These are phyloP conservation scores for Aulostomus chinensis DNA, from an alignment of 2,797 vertebrate genomes.

Conservation along the genomic window DNA sequence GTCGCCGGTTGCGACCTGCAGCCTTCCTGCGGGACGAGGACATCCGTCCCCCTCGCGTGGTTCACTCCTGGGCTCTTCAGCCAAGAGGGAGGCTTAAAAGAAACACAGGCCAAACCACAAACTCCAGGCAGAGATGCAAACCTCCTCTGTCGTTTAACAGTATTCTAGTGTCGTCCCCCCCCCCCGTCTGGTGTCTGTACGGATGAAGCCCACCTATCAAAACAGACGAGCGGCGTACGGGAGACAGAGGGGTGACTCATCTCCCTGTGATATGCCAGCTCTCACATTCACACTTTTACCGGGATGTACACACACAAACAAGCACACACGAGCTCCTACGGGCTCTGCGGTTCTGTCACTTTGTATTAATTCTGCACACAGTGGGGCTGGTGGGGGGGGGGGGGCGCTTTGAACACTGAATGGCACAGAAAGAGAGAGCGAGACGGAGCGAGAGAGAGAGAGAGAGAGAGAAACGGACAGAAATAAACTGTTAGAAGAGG, in stretches of 20 bases:
- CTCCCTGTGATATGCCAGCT: constrained; percentile 50
- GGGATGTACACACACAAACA: constrained; percentile 24
- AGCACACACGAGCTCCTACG: constrained; percentile 23
- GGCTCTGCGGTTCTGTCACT: constrained; percentile 64
- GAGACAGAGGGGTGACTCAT: constrained; percentile 57
- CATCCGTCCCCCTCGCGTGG: constrained; percentile 5
- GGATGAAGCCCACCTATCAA: constrained; percentile 45
- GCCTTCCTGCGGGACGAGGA: background rate
- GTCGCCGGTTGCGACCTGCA: background rate
- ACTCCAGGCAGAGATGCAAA: constrained; percentile 1
- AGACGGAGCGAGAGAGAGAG: background rate
- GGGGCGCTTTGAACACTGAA: constrained; percentile 18
- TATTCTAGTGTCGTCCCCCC: background rate
- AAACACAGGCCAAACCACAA: constrained; percentile 7
- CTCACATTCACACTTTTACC: constrained; percentile 48
- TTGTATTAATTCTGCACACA: constrained; percentile 56
- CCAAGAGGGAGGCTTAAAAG: background rate
- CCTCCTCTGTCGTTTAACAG: background rate
- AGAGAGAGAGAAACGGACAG: background rate
- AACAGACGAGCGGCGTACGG: constrained; percentile 39
- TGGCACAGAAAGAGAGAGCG: background rate
- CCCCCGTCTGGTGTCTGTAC: constrained; percentile 10
- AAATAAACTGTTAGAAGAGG: constrained; percentile 8
- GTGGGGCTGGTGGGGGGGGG: constrained; percentile 24
- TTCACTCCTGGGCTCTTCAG: constrained; percentile 2